Evolutionary conservation across 2,888 invertebrate genomes (phyloP).

Genomic region (Rhagium mordax): DNA sequence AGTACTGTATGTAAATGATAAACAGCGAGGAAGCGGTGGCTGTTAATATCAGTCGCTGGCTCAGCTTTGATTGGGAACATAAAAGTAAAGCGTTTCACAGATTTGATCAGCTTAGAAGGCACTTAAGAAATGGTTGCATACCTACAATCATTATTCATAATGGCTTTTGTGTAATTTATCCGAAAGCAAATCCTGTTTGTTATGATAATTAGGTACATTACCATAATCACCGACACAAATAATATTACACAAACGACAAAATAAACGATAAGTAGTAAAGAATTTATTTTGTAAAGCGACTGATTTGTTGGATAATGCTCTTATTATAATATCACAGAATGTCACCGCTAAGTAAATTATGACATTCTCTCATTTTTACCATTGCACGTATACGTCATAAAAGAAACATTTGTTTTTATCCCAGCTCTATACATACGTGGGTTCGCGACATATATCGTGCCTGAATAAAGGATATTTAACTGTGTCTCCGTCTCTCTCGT

Average conservation of each 20-base stretch:
- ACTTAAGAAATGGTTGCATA: not conserved
- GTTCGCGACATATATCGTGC: conserved; percentile 46
- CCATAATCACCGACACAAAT: not conserved
- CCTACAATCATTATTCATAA: not conserved
- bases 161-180: not conserved
- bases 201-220: not conserved
- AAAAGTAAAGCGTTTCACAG: too few relatives aligned
- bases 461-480: conserved; percentile 42
- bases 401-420: conserved; percentile 37
- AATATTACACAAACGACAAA: not conserved
- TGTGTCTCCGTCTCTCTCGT: conserved; percentile 49
- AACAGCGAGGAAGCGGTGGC: too few relatives aligned
- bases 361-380: conserved; percentile 29
- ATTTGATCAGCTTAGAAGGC: too few relatives aligned
- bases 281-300: not conserved
- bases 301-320: not conserved
- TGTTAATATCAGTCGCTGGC: too few relatives aligned
- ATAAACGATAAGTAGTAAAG: not conserved
- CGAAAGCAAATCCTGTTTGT: not conserved
- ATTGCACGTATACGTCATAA: conserved; percentile 31
- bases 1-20: too few relatives aligned
- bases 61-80: too few relatives aligned
- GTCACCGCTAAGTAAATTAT: conserved; percentile 40
- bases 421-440: conserved; percentile 40
- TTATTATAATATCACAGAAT: conserved; percentile 25